Evolutionary conservation across 2,888 invertebrate genomes (phyloP).

Genomic region (Ophion obscuratus): DNA sequence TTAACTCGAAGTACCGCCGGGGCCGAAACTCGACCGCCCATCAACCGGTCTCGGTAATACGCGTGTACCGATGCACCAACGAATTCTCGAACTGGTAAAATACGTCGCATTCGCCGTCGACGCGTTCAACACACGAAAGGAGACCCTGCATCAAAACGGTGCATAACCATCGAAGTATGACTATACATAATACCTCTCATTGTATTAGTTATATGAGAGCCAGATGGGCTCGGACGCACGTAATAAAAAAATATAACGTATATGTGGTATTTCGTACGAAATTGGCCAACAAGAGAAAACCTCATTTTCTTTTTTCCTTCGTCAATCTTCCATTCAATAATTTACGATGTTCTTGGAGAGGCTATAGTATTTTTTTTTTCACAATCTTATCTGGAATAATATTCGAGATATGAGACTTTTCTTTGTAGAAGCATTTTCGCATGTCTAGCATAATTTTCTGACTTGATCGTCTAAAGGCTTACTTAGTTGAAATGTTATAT

Average conservation of each 20-base stretch:
- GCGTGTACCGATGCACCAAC: slow-evolving; percentile 39
- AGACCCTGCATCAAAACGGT: slow-evolving; percentile 53
- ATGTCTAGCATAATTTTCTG: too few relatives aligned
- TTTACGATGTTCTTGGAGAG: not conserved
- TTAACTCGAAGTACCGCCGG: too few relatives aligned
- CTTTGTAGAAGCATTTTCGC: too few relatives aligned
- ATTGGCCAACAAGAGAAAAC: not conserved
- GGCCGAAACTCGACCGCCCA: too few relatives aligned
- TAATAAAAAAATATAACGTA: not conserved
- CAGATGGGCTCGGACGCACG: slow-evolving; percentile 23
- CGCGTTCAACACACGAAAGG: slow-evolving; percentile 49
- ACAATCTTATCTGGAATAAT: not conserved
- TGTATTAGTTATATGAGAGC: slow-evolving; percentile 29
- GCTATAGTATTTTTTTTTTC: not conserved
- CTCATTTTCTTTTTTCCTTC: not conserved
- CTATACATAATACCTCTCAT: slow-evolving; percentile 32
- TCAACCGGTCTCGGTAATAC: not conserved
- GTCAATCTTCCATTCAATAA: not conserved
- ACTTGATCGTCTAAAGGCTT: too few relatives aligned
- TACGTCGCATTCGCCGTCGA: slow-evolving; percentile 13
- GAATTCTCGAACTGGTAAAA: slow-evolving; percentile 28
- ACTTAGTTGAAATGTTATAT: too few relatives aligned
- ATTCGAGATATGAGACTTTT: not conserved
- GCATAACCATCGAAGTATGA: slow-evolving; percentile 55
- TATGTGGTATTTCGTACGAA: not conserved